Percentiles rank a stretch among this genome's conserved stretches.
phyloP scores from a whole-genome alignment of 2,113 vertebrate genomes.

The Emydocephalus ijimae region DNA sequence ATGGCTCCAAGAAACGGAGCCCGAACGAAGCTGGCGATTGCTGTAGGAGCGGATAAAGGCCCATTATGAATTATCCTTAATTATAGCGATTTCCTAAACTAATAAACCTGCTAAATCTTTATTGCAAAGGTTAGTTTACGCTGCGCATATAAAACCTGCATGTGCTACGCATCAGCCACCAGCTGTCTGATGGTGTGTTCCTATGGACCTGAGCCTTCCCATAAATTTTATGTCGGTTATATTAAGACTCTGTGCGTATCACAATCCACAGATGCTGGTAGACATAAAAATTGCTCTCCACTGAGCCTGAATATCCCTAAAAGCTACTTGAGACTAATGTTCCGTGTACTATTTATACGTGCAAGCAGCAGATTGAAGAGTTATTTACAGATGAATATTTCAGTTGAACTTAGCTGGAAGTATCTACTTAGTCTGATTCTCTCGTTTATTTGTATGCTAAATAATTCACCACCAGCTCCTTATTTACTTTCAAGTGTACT shows the following conservation, averaged over 20 bases:
- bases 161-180: slow-evolving; percentile 77
- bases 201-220: slow-evolving; percentile 76
- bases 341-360: slow-evolving; percentile 91
- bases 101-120: slow-evolving; percentile 97
- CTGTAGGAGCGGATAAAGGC: slow-evolving; percentile 77
- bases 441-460: slow-evolving; percentile 78
- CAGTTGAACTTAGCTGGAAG: slow-evolving; percentile 72
- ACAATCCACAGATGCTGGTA: slow-evolving; percentile 96
- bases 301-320: slow-evolving; percentile 86
- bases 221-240: slow-evolving; percentile 96
- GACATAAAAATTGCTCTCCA: slow-evolving; percentile 95
- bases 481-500: slow-evolving; percentile 74
- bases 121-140: slow-evolving; percentile 94
- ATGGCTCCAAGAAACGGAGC: slow-evolving; percentile 75
- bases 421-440: slow-evolving; percentile 70
- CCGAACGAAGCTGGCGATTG: slow-evolving; percentile 86
- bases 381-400: slow-evolving; percentile 94
- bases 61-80: slow-evolving; percentile 99
- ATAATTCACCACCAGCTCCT: slow-evolving; percentile 75
- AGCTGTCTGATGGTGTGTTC: slow-evolving; percentile 81
- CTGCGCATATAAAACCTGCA: slow-evolving; percentile 81
- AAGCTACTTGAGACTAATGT: slow-evolving; percentile 95
- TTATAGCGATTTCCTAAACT: slow-evolving; percentile 97
- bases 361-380: slow-evolving; percentile 86
- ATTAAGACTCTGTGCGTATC: slow-evolving; percentile 92